Conservation (phyloP, 2,113 vertebrate species). For the Pangasianodon hypophthalmus region DNA sequence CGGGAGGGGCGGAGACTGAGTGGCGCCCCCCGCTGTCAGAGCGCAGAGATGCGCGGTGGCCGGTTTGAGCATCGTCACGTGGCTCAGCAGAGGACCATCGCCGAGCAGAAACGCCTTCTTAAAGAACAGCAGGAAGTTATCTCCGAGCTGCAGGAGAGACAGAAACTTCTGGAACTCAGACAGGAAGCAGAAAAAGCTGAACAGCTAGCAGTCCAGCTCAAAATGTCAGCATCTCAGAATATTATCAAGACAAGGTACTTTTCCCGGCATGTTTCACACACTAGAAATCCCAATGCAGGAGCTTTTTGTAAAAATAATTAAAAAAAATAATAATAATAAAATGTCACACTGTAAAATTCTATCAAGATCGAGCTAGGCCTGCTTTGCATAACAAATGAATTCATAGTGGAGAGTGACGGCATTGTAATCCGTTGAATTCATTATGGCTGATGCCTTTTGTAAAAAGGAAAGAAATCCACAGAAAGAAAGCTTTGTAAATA, state of each 20-base stretch:
- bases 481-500: slow-evolving; percentile 17
- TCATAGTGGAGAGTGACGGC: neutral
- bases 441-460: slow-evolving; percentile 1
- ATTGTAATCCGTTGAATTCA: neutral
- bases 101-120: slow-evolving; percentile 82
- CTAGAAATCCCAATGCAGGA: neutral
- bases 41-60: slow-evolving; percentile 36
- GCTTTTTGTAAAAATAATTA: neutral
- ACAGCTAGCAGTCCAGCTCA: slow-evolving; percentile 38
- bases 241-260: neutral
- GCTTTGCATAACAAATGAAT: neutral
- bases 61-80: slow-evolving; percentile 72
- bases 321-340: too few species aligned
- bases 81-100: slow-evolving; percentile 82
- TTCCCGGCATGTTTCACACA: neutral
- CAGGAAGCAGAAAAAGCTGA: slow-evolving; percentile 64
- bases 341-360: neutral
- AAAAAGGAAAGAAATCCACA: neutral
- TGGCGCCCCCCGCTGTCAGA: neutral
- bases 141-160: slow-evolving; percentile 74
- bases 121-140: slow-evolving; percentile 85
- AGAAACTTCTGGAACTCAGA: slow-evolving; percentile 67
- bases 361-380: neutral
- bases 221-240: neutral
- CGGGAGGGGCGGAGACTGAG: neutral